A percentile compares a stretch with the other conserved stretches of the same genome.
These are phyloP conservation scores for Antechinus stuartii DNA, from an alignment of 2,113 vertebrate genomes.

Conservation along the genomic window DNA sequence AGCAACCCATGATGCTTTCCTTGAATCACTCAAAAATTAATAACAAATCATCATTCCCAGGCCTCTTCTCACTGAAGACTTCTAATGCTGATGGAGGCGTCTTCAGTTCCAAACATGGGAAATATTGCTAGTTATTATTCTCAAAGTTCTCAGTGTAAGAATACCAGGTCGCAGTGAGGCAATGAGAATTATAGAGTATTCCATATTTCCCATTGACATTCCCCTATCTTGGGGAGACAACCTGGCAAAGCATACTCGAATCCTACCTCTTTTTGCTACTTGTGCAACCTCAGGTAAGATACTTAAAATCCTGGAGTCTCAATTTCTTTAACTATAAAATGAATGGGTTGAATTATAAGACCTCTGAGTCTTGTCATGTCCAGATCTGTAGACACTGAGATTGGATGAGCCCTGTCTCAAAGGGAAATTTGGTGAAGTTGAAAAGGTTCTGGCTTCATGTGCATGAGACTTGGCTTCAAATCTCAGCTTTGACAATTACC, in stretches of 20 bases:
- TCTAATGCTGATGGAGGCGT: neutral
- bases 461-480: neutral
- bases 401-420: neutral
- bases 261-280: neutral
- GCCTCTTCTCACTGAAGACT: neutral
- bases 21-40: conserved; percentile 7
- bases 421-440: neutral
- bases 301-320: neutral
- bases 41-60: neutral
- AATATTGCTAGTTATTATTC: neutral
- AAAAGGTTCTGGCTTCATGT: neutral
- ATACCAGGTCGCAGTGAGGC: neutral
- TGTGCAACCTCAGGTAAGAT: neutral
- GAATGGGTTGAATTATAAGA: neutral
- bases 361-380: neutral
- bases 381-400: neutral
- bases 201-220: neutral
- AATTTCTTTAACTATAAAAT: neutral
- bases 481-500: neutral
- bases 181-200: neutral
- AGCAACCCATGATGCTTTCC: neutral
- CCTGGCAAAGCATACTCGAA: neutral
- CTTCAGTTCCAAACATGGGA: neutral
- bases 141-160: neutral
- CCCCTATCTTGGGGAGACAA: neutral